phyloP scores from a whole-genome alignment of 2,113 vertebrate species.

The Sinocyclocheilus anshuiensis region DNA sequence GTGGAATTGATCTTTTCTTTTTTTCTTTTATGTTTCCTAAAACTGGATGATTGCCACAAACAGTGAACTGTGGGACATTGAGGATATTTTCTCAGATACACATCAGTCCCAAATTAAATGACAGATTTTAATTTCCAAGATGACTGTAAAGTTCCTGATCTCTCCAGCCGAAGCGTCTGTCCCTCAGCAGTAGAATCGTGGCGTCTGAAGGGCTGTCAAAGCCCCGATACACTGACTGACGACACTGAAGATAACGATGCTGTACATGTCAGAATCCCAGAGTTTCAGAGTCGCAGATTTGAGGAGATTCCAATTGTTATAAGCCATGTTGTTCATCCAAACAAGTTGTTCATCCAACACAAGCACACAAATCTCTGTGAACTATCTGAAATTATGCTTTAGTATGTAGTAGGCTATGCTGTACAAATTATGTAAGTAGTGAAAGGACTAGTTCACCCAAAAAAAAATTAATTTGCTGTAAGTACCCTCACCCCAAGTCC shows the following conservation, averaged over 20 bases:
- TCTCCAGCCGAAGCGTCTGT: neutral
- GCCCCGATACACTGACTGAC: neutral
- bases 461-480: neutral
- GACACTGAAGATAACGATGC: too few relatives aligned
- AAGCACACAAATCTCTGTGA: conserved; percentile 56
- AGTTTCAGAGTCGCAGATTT: conserved; percentile 69
- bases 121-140: neutral
- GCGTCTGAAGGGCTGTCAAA: neutral
- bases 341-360: conserved; percentile 72
- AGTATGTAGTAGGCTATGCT: too few relatives aligned
- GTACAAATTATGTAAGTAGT: conserved; percentile 71
- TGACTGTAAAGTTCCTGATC: neutral
- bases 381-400: conserved; percentile 58
- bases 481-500: too few relatives aligned
- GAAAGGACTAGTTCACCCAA: neutral
- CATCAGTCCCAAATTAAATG: neutral
- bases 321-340: conserved; percentile 67
- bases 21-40: conserved; percentile 64
- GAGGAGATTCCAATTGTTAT: conserved; percentile 73
- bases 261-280: conserved; percentile 57
- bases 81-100: conserved; percentile 60
- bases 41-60: conserved; percentile 69
- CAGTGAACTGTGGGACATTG: conserved; percentile 75
- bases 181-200: neutral
- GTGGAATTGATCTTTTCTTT: too few relatives aligned